Conservation (phyloP, 2,888 invertebrate genomes). For the Dorcus hopei region DNA sequence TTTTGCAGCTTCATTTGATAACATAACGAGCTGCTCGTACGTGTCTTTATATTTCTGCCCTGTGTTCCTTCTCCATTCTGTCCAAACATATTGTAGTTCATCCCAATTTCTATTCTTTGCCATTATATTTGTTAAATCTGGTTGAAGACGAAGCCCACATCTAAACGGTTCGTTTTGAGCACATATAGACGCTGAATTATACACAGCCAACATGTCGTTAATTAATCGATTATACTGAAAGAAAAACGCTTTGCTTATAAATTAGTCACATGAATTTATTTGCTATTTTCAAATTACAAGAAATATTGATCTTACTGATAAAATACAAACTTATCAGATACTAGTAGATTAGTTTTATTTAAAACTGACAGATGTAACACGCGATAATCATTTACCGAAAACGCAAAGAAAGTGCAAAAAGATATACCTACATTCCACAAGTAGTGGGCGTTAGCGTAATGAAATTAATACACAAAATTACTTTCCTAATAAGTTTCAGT, state of each 20-base stretch:
- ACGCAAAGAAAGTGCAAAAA: too few relatives aligned
- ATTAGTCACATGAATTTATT: not conserved
- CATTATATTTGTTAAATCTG: conserved; percentile 75
- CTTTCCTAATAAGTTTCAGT: too few relatives aligned
- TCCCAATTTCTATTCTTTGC: conserved; percentile 82
- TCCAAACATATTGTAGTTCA: conserved; percentile 84
- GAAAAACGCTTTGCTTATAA: conserved; percentile 11
- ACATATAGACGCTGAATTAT: conserved; percentile 81
- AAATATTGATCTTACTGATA: too few relatives aligned
- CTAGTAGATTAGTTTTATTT: too few relatives aligned
- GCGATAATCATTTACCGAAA: too few relatives aligned
- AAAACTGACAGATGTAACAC: too few relatives aligned
- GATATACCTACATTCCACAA: too few relatives aligned
- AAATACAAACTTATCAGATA: too few relatives aligned
- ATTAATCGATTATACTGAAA: conserved; percentile 81
- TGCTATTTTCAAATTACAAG: not conserved
- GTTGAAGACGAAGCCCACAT: conserved; percentile 77
- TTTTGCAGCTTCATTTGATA: conserved; percentile 77
- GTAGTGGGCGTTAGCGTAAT: too few relatives aligned
- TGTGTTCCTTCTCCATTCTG: conserved; percentile 84
- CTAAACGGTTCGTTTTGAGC: conserved; percentile 80
- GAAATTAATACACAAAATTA: too few relatives aligned
- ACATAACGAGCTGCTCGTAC: conserved; percentile 73
- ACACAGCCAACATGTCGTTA: conserved; percentile 84
- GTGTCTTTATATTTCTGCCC: conserved; percentile 75